Evolutionary conservation across 2,113 vertebrate genomes (phyloP).

Genomic region (Bufo bufo): DNA sequence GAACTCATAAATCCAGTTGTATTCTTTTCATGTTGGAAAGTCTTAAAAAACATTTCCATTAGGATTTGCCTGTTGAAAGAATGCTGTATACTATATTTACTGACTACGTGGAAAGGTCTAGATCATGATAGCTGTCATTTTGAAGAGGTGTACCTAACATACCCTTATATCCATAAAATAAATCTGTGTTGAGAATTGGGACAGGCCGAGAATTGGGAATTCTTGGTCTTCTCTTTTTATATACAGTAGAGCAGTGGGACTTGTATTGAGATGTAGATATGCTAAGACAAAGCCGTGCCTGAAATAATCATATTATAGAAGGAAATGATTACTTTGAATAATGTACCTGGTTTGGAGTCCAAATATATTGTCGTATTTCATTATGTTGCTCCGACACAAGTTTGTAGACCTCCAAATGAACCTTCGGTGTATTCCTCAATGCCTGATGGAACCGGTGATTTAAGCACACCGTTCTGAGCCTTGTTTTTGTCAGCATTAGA

Average conservation of each 20-base stretch:
- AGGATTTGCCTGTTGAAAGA: no score
- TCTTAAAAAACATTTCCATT: no score
- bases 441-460: constrained; percentile 45
- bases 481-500: constrained; percentile 38
- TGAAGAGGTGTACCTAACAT: neutral
- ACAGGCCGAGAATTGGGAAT: neutral
- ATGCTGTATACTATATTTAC: no score
- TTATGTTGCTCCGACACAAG: neutral
- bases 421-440: constrained; percentile 42
- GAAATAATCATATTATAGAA: constrained; percentile 29
- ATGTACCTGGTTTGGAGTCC: constrained; percentile 7
- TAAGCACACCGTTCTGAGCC: constrained; percentile 26
- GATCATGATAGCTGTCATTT: neutral
- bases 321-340: constrained; percentile 15
- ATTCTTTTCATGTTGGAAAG: no score
- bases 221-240: neutral
- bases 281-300: constrained; percentile 18
- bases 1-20: no score
- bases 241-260: constrained; percentile 4
- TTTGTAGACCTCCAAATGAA: constrained; percentile 37
- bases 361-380: neutral
- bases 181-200: neutral
- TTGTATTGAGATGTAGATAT: neutral
- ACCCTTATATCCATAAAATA: neutral
- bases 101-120: neutral